Conservation (phyloP, 2,888 invertebrate species). For the Oithona nana region DNA sequence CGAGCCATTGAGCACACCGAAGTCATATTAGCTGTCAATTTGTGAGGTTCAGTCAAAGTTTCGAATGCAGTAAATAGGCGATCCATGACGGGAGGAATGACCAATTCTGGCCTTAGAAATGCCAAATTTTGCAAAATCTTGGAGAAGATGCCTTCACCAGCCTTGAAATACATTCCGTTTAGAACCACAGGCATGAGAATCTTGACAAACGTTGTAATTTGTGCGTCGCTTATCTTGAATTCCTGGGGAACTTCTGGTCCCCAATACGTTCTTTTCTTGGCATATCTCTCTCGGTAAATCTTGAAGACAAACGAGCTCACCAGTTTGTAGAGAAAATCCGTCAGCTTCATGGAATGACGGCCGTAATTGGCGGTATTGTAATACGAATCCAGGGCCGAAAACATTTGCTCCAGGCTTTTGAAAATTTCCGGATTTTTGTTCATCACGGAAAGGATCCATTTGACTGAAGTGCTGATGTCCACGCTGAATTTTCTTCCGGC, state of each 20-base stretch:
- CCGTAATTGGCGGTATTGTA: constrained; percentile 78
- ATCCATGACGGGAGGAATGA: constrained; percentile 63
- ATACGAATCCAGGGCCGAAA: constrained; percentile 65
- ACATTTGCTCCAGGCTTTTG: constrained; percentile 52
- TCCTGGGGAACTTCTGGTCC: constrained; percentile 43
- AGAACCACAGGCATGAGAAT: constrained; percentile 49
- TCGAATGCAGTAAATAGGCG: constrained; percentile 57
- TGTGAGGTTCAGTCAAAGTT: constrained; percentile 71
- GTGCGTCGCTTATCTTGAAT: constrained; percentile 52
- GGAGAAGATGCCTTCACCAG: constrained; percentile 40
- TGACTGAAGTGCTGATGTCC: constrained; percentile 18
- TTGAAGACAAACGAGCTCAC: constrained; percentile 44
- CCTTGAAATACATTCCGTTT: constrained; percentile 57
- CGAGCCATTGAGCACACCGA: constrained; percentile 48
- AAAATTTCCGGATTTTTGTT: constrained; percentile 45
- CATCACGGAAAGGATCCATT: constrained; percentile 11
- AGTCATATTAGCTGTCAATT: constrained; percentile 49
- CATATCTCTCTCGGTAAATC: constrained; percentile 42
- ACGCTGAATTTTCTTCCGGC: neutral
- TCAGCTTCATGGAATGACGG: constrained; percentile 22
- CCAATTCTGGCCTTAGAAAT: constrained; percentile 53
- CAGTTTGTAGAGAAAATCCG: constrained; percentile 38
- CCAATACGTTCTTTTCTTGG: constrained; percentile 41
- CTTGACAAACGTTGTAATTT: constrained; percentile 59
- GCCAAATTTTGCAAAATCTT: constrained; percentile 53